Percentiles rank a stretch among this genome's conserved stretches.
Conservation (phyloP, 2,888 invertebrate genomes). For the Ophonus ardosiacus region DNA sequence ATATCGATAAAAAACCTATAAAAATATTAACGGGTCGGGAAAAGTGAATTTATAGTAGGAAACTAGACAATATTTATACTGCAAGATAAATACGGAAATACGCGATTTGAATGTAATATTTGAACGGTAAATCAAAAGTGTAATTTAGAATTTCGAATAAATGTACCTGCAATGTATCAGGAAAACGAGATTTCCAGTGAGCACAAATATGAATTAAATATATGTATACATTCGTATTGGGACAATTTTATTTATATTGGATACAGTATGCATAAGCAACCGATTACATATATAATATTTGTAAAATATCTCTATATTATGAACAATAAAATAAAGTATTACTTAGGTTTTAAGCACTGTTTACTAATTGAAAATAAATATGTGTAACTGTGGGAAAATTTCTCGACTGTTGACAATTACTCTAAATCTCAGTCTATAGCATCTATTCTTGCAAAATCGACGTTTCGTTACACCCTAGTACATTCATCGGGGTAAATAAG, state of each 20-base stretch:
- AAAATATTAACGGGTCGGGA: conserved; percentile 8
- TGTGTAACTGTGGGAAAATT: too few relatives aligned
- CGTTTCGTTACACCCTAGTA: too few relatives aligned
- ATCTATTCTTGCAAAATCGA: too few relatives aligned
- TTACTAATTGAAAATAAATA: too few relatives aligned
- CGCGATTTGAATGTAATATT: not conserved
- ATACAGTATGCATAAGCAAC: not conserved
- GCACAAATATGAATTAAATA: not conserved
- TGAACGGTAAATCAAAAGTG: conserved; percentile 15
- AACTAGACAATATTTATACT: conserved; percentile 18
- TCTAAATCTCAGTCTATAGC: too few relatives aligned
- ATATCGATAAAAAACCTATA: conserved; percentile 26
- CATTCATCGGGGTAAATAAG: too few relatives aligned
- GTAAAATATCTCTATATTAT: too few relatives aligned
- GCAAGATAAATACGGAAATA: conserved; percentile 20
- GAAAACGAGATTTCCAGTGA: not conserved
- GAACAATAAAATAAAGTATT: too few relatives aligned
- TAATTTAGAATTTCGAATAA: conserved; percentile 1
- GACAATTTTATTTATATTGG: not conserved
- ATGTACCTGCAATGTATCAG: not conserved
- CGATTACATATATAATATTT: too few relatives aligned
- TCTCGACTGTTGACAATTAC: too few relatives aligned
- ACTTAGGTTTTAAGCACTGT: too few relatives aligned
- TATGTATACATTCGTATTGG: not conserved
- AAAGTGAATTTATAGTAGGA: conserved; percentile 5